phyloP scores from a whole-genome alignment of 2,797 vertebrate species.

The Argentina silus region DNA sequence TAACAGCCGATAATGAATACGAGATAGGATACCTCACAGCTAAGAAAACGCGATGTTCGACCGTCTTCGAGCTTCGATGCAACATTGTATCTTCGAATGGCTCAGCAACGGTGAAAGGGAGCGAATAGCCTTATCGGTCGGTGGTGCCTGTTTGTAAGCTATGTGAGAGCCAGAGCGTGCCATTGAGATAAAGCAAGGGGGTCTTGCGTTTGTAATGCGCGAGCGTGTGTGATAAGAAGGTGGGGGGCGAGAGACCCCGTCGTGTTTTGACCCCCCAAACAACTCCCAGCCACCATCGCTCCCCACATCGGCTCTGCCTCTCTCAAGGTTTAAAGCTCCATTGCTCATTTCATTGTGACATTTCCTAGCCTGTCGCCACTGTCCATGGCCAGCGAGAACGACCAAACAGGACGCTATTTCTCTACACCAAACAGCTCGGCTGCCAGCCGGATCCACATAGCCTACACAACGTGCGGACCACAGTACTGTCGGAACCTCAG shows the following conservation, averaged over 20 bases:
- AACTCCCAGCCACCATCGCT: conserved; percentile 68
- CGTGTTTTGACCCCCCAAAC: conserved; percentile 83
- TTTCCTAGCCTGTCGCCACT: conserved; percentile 68
- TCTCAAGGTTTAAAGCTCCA: conserved; percentile 67
- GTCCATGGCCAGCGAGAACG: conserved; percentile 76
- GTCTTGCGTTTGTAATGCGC: conserved; percentile 64
- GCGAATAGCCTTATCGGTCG: conserved; percentile 28
- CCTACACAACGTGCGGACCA: conserved; percentile 60
- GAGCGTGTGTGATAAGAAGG: conserved; percentile 58
- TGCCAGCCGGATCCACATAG: conserved; percentile 55
- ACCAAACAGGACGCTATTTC: conserved; percentile 62
- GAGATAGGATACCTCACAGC: not conserved
- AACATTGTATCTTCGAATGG: not conserved
- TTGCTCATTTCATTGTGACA: conserved; percentile 74
- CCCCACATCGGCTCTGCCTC: conserved; percentile 33
- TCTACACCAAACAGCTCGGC: conserved; percentile 59
- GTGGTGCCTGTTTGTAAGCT: not conserved
- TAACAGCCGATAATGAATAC: not conserved
- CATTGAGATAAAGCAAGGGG: conserved; percentile 56
- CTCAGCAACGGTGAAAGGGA: not conserved
- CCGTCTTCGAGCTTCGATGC: not conserved
- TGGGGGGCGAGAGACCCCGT: conserved; percentile 74
- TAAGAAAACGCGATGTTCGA: not conserved
- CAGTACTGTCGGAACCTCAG: conserved; percentile 58
- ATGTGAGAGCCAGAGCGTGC: conserved; percentile 27